Evolutionary conservation across 2,113 vertebrate species (phyloP), one percentile per base, ranked within the genome.

Genomic region (Scalopus aquaticus): DNA sequence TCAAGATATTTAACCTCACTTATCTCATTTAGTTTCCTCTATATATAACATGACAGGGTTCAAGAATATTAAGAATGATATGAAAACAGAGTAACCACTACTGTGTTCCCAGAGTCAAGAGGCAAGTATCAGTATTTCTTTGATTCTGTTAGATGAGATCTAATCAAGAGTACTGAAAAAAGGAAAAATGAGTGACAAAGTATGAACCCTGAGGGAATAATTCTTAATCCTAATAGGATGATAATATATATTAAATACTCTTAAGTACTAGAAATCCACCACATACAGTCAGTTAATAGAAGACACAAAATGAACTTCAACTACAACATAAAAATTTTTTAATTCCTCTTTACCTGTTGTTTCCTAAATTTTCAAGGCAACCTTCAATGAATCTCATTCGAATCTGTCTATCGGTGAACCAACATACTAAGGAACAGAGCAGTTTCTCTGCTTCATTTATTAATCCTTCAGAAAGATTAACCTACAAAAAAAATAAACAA

Each of bases 361-460:
- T 99, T 72, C 99, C 99, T 96, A 99, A 98, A 97, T 99, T 99
- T 98, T 99, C 99, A 94, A 99, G 98, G 98, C 99, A 99, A 96
- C 99, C 99, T 98, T 99, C 99, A 80, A 99, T 99, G 98, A 99
- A 99, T 94, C 99, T 99, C 99, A 99, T 99, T 93, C 99, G 99
- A 97, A 99, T 99, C 97, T 99, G 99, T 84, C 99, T 98, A 98
- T 99, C 99, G 9, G 99, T 99, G 98, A 99, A 99, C 99, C 99
- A 99, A 97, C 99, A 99, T 10, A 99, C 99, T 85, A 99, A 99
- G 13, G 99, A 99, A 96, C 99, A 99, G 65, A 99, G 98, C 97
- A 99, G 99, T 98, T 99, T 99, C 98, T 99, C 99, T 44, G 99
- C 99, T 96, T 99, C 99, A 85, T 99, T 99, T 94, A 99, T 99